phyloP scores from a whole-genome alignment of 2,113 vertebrate species.

The Hystrix brachyura region DNA sequence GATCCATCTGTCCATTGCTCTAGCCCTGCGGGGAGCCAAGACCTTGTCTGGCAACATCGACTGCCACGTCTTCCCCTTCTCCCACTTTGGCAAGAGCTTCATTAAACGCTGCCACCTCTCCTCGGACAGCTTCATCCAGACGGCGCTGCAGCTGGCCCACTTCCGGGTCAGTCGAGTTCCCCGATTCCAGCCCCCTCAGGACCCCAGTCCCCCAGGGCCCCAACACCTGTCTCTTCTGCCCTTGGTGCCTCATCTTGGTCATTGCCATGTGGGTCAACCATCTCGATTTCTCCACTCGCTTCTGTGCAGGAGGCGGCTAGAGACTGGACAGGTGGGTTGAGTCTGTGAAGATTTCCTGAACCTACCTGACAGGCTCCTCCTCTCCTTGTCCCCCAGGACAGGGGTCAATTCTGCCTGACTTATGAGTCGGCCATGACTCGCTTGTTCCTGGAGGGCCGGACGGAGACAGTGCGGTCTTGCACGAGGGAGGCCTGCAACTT shows the following conservation, averaged over 20 bases:
- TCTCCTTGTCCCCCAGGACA: constrained; percentile 86
- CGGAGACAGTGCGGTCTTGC: constrained; percentile 93
- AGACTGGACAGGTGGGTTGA: not conserved
- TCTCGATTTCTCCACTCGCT: not conserved
- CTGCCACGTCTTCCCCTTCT: constrained; percentile 86
- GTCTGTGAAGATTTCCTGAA: not conserved
- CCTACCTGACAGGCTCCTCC: not conserved
- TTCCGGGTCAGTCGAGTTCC: constrained; percentile 82
- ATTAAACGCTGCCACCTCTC: constrained; percentile 84
- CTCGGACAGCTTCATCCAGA: constrained; percentile 86
- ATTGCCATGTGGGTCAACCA: not conserved
- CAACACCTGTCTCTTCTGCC: not conserved
- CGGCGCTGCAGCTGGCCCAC: constrained; percentile 86
- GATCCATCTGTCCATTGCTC: constrained; percentile 72
- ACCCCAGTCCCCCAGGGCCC: not conserved
- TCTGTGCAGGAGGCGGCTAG: not conserved
- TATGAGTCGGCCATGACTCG: constrained; percentile 95
- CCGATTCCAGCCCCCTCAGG: not conserved
- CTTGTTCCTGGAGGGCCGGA: constrained; percentile 94
- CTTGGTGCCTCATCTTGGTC: not conserved
- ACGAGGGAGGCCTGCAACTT: constrained; percentile 90
- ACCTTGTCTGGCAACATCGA: constrained; percentile 81
- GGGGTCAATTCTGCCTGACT: constrained; percentile 91
- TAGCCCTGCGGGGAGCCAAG: constrained; percentile 82
- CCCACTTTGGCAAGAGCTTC: constrained; percentile 86